phyloP scores from a whole-genome alignment of 2,113 vertebrate genomes.

The Mobula hypostoma region DNA sequence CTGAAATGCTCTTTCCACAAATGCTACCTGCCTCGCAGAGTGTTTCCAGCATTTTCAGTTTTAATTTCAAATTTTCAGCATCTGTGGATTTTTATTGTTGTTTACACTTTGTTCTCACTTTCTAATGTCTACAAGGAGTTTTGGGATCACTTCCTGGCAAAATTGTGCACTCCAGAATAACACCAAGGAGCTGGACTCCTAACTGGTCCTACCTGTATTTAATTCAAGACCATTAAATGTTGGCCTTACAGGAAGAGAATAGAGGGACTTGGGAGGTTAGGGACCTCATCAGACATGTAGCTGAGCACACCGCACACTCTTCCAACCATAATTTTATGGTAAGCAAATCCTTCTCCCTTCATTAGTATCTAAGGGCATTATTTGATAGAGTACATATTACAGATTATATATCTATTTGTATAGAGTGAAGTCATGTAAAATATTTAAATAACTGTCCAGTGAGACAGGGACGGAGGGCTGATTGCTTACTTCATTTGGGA shows the following conservation, averaged over 20 bases:
- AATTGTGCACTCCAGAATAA: neutral
- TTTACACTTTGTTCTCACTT: neutral
- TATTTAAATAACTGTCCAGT: neutral
- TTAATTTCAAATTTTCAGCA: too few species aligned
- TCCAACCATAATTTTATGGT: neutral
- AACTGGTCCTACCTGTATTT: too few species aligned
- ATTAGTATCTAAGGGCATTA: neutral
- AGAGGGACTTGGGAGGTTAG: neutral
- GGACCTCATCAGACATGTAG: neutral
- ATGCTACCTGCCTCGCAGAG: too few species aligned
- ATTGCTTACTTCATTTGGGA: neutral
- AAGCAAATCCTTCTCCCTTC: neutral
- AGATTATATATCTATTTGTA: neutral
- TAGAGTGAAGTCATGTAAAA: neutral
- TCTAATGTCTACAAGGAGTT: neutral
- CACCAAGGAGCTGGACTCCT: too few species aligned
- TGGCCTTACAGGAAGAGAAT: too few species aligned
- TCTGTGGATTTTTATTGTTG: neutral
- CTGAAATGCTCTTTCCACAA: too few species aligned
- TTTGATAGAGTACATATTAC: neutral
- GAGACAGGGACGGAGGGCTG: neutral
- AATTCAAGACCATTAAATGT: too few species aligned
- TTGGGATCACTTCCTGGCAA: neutral
- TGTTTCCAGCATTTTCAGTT: too few species aligned
- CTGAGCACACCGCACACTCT: neutral